A percentile compares a stretch with the other conserved stretches of the same genome.
Conservation (phyloP, 2,888 invertebrate species). For the Glomeris marginata region DNA sequence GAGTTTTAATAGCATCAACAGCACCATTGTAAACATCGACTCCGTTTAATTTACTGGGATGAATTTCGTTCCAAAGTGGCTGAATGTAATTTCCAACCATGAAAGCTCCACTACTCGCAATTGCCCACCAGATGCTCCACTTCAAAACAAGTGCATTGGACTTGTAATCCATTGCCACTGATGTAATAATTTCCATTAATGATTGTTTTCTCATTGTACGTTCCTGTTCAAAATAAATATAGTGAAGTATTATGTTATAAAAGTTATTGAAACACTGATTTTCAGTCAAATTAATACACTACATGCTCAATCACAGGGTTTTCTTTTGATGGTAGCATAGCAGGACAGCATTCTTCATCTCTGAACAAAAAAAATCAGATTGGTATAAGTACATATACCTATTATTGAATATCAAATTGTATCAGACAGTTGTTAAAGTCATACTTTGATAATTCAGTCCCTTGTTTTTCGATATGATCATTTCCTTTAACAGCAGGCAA, state of each 20-base stretch:
- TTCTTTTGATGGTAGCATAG: too few species aligned
- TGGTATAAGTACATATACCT: too few species aligned
- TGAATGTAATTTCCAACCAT: slow-evolving; percentile 66
- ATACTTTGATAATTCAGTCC: not conserved
- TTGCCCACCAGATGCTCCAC: slow-evolving; percentile 65
- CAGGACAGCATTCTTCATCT: too few species aligned
- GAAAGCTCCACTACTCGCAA: slow-evolving; percentile 53
- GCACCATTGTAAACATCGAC: slow-evolving; percentile 49
- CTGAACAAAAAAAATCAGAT: too few species aligned
- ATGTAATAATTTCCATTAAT: not conserved
- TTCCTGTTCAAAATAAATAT: too few species aligned
- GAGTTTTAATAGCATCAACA: slow-evolving; percentile 60
- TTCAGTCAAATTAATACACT: too few species aligned
- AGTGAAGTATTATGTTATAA: too few species aligned
- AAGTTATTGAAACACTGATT: too few species aligned
- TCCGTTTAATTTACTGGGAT: slow-evolving; percentile 17
- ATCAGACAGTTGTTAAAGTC: not conserved
- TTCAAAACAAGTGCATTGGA: slow-evolving; percentile 8
- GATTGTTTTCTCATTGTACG: too few species aligned
- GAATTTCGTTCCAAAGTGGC: slow-evolving; percentile 52
- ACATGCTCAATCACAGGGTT: too few species aligned
- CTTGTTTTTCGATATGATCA: slow-evolving; percentile 57
- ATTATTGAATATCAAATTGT: too few species aligned
- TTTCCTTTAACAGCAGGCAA: slow-evolving; percentile 56
- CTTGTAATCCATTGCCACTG: slow-evolving; percentile 7